Evolutionary conservation across 2,797 vertebrate species (phyloP), one percentile per base, ranked within the genome.

Genomic region (Coccyzus lansbergi): DNA sequence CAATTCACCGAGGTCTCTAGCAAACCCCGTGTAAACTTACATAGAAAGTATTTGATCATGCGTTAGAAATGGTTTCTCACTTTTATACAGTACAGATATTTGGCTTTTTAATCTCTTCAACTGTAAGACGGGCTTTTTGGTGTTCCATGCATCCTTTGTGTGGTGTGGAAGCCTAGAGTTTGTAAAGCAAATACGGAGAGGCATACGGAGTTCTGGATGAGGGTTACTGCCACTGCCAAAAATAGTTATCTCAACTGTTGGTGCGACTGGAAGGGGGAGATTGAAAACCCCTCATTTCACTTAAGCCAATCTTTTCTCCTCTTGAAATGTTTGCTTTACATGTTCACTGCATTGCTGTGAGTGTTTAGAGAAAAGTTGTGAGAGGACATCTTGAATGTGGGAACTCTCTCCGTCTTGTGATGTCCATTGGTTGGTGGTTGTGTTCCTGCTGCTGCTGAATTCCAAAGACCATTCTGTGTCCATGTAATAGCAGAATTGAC

Each of bases 1-100:
- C 82, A 85, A 90, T 92, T 96, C 86, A 60, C 69, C 26, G 83
- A 52, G 46, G 31, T 51, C 71, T 40, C 77, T 80, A 76, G 64
- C 18, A n/a, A 33, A 44, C 83, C 77, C 51, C 46, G 9, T 7
- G 13, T 40, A 2, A 80, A 71, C 71, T 79, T 86, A 91, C 62
- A 53, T 7, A 70, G 28, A 34, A 83, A 56, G n/a, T 56, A 38
- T 64, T 70, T 75, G 55, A 53, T 82, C 10, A 1, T 20, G 51
- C 2, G 0, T 76, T 87, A 52, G 67, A 85, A 82, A 75, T 7
- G 2, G 44, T 77, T 80, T 86, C 33, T 89, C 9, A 2, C 36
- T 74, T 90, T 20, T 19, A 11, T 38, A 31, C 74, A 52, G 16
- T 63, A 6, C 26, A 26, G 7, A 3, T 86, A 19, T 62, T 92